Percentiles rank a stretch among this genome's conserved stretches.
phyloP scores from a whole-genome alignment of 2,797 vertebrate genomes.

The Rhincodon typus region DNA sequence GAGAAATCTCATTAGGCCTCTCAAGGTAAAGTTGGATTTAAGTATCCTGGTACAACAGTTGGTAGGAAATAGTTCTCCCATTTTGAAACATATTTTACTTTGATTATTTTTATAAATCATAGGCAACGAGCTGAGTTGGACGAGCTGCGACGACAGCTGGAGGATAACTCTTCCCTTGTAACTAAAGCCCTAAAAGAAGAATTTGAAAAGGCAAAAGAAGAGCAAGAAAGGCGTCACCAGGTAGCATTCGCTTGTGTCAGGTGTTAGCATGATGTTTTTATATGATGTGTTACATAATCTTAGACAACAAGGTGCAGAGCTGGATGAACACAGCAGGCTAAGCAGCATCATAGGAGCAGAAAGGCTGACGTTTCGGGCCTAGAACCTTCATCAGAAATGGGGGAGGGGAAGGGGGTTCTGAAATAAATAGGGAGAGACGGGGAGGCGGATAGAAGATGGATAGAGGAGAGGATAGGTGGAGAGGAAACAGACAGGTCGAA shows the following conservation, averaged over 20 bases:
- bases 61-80: neutral
- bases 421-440: too few relatives aligned
- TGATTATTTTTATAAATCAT: constrained; percentile 31
- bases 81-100: neutral
- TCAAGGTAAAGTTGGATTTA: neutral
- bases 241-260: constrained; percentile 49
- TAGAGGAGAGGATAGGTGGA: too few relatives aligned
- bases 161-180: constrained; percentile 68
- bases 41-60: neutral
- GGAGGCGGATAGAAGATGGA: too few relatives aligned
- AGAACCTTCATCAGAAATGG: too few relatives aligned
- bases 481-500: too few relatives aligned
- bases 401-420: too few relatives aligned
- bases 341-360: too few relatives aligned
- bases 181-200: constrained; percentile 69
- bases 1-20: too few relatives aligned
- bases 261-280: neutral
- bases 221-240: constrained; percentile 84
- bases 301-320: too few relatives aligned
- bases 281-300: neutral
- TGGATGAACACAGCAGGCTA: too few relatives aligned
- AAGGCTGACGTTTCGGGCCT: too few relatives aligned
- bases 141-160: constrained; percentile 73
- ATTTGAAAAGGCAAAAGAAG: constrained; percentile 70
- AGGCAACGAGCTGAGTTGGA: constrained; percentile 81